Percentiles rank a stretch among this genome's conserved stretches.
Evolutionary conservation across 2,888 invertebrate species (phyloP).

Genomic region (Epistrophe eligans): DNA sequence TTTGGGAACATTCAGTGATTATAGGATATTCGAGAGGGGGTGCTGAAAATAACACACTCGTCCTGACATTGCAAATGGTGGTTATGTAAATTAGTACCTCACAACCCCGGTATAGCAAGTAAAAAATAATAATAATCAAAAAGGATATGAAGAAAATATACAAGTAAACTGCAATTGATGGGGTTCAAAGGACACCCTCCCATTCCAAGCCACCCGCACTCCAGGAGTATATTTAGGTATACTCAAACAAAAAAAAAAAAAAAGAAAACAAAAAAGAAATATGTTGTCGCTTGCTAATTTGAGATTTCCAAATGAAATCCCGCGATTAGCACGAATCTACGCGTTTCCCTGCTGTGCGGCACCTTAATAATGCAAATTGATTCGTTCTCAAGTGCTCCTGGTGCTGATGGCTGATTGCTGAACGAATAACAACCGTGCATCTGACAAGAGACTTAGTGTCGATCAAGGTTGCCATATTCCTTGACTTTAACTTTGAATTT

Average conservation of each 20-base stretch:
- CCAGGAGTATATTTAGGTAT: not conserved
- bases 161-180: conserved; percentile 63
- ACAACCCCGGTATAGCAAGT: not conserved
- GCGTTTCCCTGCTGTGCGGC: conserved; percentile 57
- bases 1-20: conserved; percentile 30
- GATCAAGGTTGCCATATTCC: conserved; percentile 22
- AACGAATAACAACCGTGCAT: conserved; percentile 18
- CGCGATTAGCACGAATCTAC: conserved; percentile 74
- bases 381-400: conserved; percentile 62
- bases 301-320: conserved; percentile 76
- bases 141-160: conserved; percentile 24
- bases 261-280: conserved; percentile 38
- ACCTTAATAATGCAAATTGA: conserved; percentile 75
- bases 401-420: conserved; percentile 43
- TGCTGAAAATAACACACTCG: conserved; percentile 12
- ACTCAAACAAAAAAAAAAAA: conserved; percentile 12
- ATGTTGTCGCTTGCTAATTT: conserved; percentile 75
- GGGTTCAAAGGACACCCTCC: conserved; percentile 68
- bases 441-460: conserved; percentile 18
- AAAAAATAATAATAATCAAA: conserved; percentile 24
- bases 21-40: not conserved
- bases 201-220: conserved; percentile 1
- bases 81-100: conserved; percentile 69
- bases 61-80: conserved; percentile 54
- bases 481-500: not conserved